Conservation (phyloP, 2,888 invertebrate genomes). For the Lissocephala sabroskyi region DNA sequence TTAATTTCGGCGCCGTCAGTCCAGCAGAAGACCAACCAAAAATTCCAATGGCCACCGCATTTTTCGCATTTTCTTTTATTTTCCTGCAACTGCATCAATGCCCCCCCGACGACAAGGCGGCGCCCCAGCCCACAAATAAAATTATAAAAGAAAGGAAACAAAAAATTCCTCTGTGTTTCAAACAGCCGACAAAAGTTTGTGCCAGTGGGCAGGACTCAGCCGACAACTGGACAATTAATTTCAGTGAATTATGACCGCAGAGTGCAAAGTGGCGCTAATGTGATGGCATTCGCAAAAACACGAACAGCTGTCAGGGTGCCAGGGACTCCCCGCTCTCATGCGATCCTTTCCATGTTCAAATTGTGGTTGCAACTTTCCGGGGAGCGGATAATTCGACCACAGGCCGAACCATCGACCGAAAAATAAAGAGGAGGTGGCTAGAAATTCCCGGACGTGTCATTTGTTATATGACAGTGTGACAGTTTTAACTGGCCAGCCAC, state of each 20-base stretch:
- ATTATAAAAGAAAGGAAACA: too few relatives aligned
- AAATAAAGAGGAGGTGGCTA: constrained; percentile 6
- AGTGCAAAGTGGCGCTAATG: constrained; percentile 54
- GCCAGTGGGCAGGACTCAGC: constrained; percentile 27
- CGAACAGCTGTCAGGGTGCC: constrained; percentile 44
- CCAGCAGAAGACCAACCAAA: too few relatives aligned
- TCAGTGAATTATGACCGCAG: constrained; percentile 57
- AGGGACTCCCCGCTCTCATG: too few relatives aligned
- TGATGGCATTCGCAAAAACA: constrained; percentile 42
- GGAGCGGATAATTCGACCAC: constrained; percentile 30
- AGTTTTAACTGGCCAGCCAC: constrained; percentile 10
- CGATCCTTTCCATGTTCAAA: constrained; percentile 21
- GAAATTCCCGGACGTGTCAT: constrained; percentile 46
- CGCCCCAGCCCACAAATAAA: too few relatives aligned
- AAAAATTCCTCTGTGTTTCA: too few relatives aligned
- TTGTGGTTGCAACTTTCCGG: constrained; percentile 31
- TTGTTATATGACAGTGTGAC: constrained; percentile 33
- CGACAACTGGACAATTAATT: constrained; percentile 55
- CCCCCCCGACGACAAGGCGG: too few relatives aligned
- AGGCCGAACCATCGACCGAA: constrained; percentile 30
- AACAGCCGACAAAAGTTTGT: too few relatives aligned
- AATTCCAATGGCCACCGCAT: too few relatives aligned
- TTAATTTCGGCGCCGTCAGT: too few relatives aligned
- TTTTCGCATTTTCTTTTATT: not conserved
- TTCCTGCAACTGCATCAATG: not conserved